A percentile compares a stretch with the other conserved stretches of the same genome.
Evolutionary conservation across 37 sponge, comb jelly and placozoan genomes (phyloP).

Genomic region (Diacarnus erythraeanus): DNA sequence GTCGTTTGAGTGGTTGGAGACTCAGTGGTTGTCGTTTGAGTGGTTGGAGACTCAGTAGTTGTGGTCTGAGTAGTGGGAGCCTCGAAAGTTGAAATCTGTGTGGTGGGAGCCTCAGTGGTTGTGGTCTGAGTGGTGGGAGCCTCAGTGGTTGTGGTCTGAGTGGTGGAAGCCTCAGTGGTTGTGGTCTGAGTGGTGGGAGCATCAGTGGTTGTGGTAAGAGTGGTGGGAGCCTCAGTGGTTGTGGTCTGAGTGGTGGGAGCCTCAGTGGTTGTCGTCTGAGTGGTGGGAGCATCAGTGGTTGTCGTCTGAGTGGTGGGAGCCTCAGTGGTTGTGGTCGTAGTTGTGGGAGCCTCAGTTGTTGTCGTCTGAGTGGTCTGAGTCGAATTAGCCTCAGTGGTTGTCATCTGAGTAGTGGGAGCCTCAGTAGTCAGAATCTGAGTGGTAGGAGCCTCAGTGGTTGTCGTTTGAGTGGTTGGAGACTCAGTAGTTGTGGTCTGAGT

Average conservation of each 20-base stretch:
- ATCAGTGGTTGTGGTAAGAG: not conserved
- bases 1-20: not conserved
- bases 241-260: not conserved
- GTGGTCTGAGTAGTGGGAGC: not conserved
- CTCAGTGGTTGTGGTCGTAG: not conserved
- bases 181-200: not conserved
- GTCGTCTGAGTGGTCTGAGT: not conserved
- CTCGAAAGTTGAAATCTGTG: not conserved
- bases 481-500: too few relatives aligned
- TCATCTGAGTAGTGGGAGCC: too few relatives aligned
- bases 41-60: too few relatives aligned
- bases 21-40: not conserved
- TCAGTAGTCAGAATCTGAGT: not conserved
- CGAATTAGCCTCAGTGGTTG: not conserved
- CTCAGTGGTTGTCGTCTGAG: not conserved
- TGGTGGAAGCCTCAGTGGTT: not conserved
- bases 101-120: not conserved
- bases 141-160: not conserved
- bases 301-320: not conserved
- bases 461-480: not conserved
- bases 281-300: not conserved
- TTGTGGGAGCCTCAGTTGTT: not conserved
- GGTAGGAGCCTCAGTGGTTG: not conserved
- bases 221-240: not conserved
- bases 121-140: too few relatives aligned